Percentiles rank a stretch among this genome's conserved stretches.
Conservation (phyloP, 2,888 invertebrate genomes). For the Geophilus truncorum region DNA sequence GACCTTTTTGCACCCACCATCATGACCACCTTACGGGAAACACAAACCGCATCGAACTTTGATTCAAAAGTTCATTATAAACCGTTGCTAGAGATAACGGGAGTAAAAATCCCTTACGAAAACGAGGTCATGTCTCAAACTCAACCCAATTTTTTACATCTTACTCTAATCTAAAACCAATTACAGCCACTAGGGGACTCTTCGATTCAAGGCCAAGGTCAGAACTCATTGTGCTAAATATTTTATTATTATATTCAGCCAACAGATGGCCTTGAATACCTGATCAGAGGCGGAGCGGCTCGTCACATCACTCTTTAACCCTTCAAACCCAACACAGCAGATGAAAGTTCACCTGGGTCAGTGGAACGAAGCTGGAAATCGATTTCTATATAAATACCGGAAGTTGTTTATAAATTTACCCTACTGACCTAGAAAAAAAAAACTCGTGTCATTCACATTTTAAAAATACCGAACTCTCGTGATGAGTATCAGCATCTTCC, state of each 20-base stretch:
- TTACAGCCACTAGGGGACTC: not conserved
- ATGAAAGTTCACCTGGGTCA: not conserved
- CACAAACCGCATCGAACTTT: not conserved
- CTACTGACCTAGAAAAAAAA: not conserved
- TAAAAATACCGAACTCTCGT: not conserved
- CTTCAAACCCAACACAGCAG: not conserved
- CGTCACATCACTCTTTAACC: not conserved
- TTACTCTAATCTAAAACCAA: not conserved
- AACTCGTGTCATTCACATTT: not conserved
- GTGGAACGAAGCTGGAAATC: not conserved
- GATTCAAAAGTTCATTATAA: too few species aligned
- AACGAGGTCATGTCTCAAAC: not conserved
- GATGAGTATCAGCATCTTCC: not conserved
- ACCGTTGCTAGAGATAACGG: not conserved
- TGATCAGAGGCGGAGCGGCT: not conserved
- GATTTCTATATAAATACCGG: not conserved
- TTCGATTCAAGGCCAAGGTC: constrained; percentile 8
- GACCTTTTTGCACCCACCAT: too few species aligned
- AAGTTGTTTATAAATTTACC: not conserved
- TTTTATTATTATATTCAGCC: too few species aligned
- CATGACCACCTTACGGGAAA: not conserved
- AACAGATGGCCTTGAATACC: too few species aligned
- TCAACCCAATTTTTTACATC: not conserved
- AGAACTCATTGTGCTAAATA: not conserved
- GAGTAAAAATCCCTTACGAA: too few species aligned